Conservation (phyloP, 2,888 invertebrate genomes). For the Megalurothrips usitatus region DNA sequence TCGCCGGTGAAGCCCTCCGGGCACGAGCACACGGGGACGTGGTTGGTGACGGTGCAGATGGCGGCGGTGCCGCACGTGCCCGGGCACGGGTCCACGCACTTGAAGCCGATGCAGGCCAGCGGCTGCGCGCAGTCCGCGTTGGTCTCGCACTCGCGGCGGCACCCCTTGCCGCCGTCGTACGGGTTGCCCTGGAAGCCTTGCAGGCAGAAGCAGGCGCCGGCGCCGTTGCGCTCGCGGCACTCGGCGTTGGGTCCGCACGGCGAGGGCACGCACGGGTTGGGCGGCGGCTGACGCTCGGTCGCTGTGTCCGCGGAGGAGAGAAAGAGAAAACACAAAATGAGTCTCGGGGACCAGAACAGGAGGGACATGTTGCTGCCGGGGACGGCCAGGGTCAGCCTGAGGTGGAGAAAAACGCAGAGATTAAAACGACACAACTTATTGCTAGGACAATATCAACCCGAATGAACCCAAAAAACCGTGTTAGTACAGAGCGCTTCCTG, state of each 20-base stretch:
- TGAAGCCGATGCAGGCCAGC: constrained; percentile 72
- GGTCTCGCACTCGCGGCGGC: constrained; percentile 71
- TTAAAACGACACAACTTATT: not conserved
- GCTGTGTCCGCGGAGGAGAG: constrained; percentile 44
- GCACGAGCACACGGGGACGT: constrained; percentile 73
- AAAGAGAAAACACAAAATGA: constrained; percentile 20
- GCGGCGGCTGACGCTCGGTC: constrained; percentile 56
- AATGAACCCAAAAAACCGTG: not conserved
- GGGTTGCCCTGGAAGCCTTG: constrained; percentile 52
- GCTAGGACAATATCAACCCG: not conserved
- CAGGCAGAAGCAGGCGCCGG: constrained; percentile 79
- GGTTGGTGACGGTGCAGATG: constrained; percentile 70
- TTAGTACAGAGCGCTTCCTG: not conserved
- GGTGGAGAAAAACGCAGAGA: not conserved
- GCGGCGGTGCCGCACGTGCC: constrained; percentile 78
- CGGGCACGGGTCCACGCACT: constrained; percentile 80
- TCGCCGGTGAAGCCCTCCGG: constrained; percentile 72
- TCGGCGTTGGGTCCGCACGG: constrained; percentile 83
- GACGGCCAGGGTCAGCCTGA: not conserved
- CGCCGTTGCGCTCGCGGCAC: constrained; percentile 74
- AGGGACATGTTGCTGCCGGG: not conserved
- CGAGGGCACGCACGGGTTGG: constrained; percentile 75
- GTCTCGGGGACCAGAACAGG: not conserved
- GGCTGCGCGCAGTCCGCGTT: constrained; percentile 70
- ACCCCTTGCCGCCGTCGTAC: constrained; percentile 46